A percentile compares a stretch with the other conserved stretches of the same genome.
Evolutionary conservation across 2,113 vertebrate species (phyloP).

Genomic region (Pampusana beccarii): DNA sequence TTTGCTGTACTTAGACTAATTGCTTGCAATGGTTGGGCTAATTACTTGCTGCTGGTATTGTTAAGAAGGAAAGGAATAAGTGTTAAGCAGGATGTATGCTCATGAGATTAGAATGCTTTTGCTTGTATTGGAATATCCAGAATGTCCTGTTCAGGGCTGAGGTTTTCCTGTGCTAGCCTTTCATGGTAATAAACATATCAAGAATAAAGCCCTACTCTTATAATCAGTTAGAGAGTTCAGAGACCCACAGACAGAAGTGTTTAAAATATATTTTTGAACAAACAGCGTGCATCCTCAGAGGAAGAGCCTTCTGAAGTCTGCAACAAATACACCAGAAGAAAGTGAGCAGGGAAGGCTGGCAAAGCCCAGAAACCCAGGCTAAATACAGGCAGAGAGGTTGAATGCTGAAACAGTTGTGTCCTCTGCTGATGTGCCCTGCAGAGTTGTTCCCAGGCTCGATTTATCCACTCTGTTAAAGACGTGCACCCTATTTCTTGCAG

Average conservation of each 20-base stretch:
- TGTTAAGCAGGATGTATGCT: not conserved
- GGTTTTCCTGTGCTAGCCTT: not conserved
- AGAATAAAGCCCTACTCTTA: not conserved
- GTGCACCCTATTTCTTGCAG: rapidly evolving
- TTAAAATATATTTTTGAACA: not conserved
- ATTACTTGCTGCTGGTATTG: not conserved
- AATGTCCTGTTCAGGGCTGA: not conserved
- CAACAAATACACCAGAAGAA: not conserved
- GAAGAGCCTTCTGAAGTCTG: not conserved
- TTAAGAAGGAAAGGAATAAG: not conserved
- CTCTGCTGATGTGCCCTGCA: not conserved
- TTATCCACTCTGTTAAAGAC: not conserved
- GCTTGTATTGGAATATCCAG: not conserved
- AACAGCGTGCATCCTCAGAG: not conserved
- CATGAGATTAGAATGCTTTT: not conserved
- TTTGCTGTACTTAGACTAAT: not conserved
- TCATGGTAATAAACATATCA: not conserved
- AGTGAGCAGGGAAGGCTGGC: not conserved
- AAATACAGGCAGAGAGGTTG: not conserved
- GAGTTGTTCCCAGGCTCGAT: not conserved
- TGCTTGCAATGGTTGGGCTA: not conserved
- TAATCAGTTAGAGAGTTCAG: not conserved
- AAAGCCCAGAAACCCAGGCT: not conserved
- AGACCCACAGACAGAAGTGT: not conserved
- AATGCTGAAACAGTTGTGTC: not conserved